phyloP scores from a whole-genome alignment of 2,113 vertebrate genomes.

The Hyla sarda region DNA sequence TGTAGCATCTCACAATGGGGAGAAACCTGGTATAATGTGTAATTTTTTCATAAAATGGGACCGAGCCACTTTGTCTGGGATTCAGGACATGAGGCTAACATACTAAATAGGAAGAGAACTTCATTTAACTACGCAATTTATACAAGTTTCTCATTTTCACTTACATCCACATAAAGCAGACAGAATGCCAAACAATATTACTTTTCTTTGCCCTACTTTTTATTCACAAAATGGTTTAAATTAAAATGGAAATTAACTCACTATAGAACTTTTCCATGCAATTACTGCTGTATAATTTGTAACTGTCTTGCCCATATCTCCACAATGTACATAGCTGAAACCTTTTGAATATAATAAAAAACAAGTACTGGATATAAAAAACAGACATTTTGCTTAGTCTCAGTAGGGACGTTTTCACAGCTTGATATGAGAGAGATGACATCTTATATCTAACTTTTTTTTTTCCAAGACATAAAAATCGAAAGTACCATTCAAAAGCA shows the following conservation, averaged over 20 bases:
- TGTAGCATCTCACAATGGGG: conserved; percentile 16
- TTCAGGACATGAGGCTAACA: conserved; percentile 23
- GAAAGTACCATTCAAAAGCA: too few species aligned
- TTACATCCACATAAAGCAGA: conserved; percentile 1
- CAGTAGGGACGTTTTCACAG: background rate
- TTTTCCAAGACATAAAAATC: too few species aligned
- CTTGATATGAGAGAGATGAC: background rate
- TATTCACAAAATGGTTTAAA: conserved; percentile 5
- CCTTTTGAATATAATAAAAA: background rate
- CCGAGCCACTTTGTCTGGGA: conserved; percentile 51
- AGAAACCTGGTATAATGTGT: conserved; percentile 15
- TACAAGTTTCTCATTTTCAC: background rate
- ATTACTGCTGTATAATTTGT: background rate
- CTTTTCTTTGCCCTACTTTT: background rate
- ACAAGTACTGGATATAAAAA: background rate
- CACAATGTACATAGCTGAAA: background rate
- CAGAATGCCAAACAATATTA: conserved; percentile 20
- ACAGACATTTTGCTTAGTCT: background rate
- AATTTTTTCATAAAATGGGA: conserved; percentile 46
- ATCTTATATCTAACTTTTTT: background rate
- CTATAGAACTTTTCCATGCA: background rate
- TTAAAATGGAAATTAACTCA: background rate
- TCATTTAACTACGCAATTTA: conserved; percentile 12
- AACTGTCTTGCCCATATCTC: background rate
- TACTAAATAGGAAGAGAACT: conserved; percentile 37